Evolutionary conservation across 1,140 invertebrate genomes (phyloP).

Genomic region (Hyles euphorbiae): DNA sequence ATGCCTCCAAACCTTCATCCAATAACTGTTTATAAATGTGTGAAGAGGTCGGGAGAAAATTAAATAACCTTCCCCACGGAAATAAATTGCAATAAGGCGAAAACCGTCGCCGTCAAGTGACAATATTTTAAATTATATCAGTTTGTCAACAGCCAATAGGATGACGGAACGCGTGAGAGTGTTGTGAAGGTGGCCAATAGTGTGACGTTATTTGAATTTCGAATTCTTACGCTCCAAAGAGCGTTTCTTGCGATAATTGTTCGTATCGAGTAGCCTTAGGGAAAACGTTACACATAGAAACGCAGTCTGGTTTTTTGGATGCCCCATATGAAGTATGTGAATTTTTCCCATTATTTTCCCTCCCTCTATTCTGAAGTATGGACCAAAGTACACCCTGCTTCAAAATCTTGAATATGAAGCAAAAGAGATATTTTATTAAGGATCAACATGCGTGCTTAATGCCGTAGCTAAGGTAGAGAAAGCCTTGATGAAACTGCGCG

Average conservation of each 20-base stretch:
- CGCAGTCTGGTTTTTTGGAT: too few species aligned
- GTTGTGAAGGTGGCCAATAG: slow-evolving; percentile 36
- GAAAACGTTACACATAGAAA: too few species aligned
- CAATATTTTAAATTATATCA: slow-evolving; percentile 68
- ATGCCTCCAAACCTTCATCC: slow-evolving; percentile 20
- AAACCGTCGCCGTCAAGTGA: slow-evolving; percentile 44
- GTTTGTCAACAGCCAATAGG: slow-evolving; percentile 52
- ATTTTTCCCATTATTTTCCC: too few species aligned
- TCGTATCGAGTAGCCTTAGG: slow-evolving; percentile 24
- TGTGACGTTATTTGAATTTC: slow-evolving; percentile 43
- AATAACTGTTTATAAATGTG: slow-evolving; percentile 61
- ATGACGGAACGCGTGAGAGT: slow-evolving; percentile 9
- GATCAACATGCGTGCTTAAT: too few species aligned
- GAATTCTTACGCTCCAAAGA: slow-evolving; percentile 42
- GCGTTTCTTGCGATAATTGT: slow-evolving; percentile 16
- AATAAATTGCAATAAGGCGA: slow-evolving; percentile 65
- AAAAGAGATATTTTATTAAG: too few species aligned
- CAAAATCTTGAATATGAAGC: too few species aligned
- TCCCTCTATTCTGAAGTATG: too few species aligned
- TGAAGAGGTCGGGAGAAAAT: slow-evolving; percentile 45
- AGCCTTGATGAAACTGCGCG: too few species aligned
- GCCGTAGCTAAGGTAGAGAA: too few species aligned
- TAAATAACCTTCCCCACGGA: slow-evolving; percentile 54
- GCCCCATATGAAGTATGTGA: too few species aligned
- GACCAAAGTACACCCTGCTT: too few species aligned